phyloP scores from a whole-genome alignment of 2,797 vertebrate genomes.

The Lithobates sylvaticus region DNA sequence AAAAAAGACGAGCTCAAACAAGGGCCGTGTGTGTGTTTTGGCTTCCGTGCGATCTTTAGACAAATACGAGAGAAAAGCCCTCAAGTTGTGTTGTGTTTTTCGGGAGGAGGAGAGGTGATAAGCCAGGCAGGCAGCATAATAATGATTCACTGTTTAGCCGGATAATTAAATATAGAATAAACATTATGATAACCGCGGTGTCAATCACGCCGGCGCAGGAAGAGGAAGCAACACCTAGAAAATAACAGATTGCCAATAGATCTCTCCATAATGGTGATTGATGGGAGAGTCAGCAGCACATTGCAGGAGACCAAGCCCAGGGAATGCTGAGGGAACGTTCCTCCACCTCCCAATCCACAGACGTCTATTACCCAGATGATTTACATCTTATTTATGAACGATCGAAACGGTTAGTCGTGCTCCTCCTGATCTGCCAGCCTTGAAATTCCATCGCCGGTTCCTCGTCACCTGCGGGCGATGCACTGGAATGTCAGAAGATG shows the following conservation, averaged over 20 bases:
- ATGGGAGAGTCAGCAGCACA: neutral
- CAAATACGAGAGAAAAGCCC: constrained; percentile 10
- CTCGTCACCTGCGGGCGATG: too few species aligned
- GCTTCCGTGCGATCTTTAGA: neutral
- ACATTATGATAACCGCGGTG: constrained; percentile 18
- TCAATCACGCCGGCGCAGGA: constrained; percentile 4
- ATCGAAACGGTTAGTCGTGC: too few species aligned
- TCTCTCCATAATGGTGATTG: constrained; percentile 28
- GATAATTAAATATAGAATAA: constrained; percentile 22
- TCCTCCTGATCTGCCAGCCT: too few species aligned
- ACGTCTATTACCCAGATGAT: too few species aligned
- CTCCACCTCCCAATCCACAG: too few species aligned
- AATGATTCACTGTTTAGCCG: constrained; percentile 15
- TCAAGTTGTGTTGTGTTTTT: constrained; percentile 4
- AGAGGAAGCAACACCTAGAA: constrained; percentile 18
- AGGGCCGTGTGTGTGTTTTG: constrained; percentile 18
- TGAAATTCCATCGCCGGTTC: too few species aligned
- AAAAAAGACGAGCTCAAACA: neutral
- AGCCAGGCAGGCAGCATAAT: constrained; percentile 9
- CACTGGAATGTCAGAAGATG: too few species aligned
- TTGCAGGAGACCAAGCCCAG: neutral
- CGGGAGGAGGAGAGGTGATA: constrained; percentile 17
- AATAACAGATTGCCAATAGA: constrained; percentile 11
- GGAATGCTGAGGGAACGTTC: too few species aligned
- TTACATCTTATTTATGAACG: too few species aligned